Base-by-base conservation (phyloP, 2,113 vertebrate species). In the Ia io region DNA sequence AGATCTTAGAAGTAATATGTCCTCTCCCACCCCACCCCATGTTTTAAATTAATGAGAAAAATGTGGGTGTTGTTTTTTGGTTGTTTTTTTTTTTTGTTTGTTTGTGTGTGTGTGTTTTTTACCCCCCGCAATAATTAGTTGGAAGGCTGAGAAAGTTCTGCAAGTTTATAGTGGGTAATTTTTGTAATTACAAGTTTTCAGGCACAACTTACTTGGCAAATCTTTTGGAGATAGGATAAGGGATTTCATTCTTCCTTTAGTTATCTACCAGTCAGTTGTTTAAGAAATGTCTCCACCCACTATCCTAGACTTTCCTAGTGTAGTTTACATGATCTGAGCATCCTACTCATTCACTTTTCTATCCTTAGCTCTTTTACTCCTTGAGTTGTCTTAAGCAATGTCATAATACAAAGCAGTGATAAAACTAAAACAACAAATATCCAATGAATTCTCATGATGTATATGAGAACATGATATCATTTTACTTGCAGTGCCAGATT, bases 31-130 rank as follows among this genome's bases (percentile, higher is more conserved):
- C 14, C 44, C 53, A 42, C 14, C 40, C 71, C 40, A 22, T 76
- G 18, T 90, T 77, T 20, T 59, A 82, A 88, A 78, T 84, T 65
- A 85, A 85, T 90, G 67, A 84, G 28, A 88, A 82, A 65, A 59
- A 40, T 93, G 28, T 61, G 53, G 42, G 28, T 18, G 7, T 40
- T 71, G 13, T 23, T 69, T 23, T 51, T 51, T 51, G 13, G n/a
- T n/a, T n/a, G n/a, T n/a, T n/a, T n/a, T 61, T 28, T 61, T 3
- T 56, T 22, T 61, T 61, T 61, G 51, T 53, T 59, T 22, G 14
- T 51, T 0, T 51, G 16, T 17, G 49, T 49, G 49, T 63, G 11
- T 47, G 84, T n/a, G n/a, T n/a, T 88, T 56, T 53, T 61, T 25
- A 40, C 2, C 3, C 3, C 37, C 16, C 73, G 28, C 14, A 91